These are phyloP conservation scores for Lordiphosa clarofinis DNA, from an alignment of 1,140 invertebrate genomes.

Conservation along the genomic window DNA sequence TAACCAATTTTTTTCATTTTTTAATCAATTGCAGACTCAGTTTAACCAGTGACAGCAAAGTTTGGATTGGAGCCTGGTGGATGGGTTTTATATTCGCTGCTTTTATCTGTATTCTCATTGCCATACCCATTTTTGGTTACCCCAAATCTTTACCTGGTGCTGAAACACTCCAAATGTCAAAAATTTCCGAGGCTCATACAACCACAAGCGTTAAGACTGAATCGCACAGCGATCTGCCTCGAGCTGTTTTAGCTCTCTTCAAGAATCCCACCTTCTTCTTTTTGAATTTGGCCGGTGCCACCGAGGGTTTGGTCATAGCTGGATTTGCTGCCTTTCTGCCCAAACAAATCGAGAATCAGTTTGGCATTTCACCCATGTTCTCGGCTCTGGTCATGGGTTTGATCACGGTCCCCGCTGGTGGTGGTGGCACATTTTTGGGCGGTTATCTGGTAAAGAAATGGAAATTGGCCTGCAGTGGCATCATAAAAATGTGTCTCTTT, in stretches of 20 bases:
- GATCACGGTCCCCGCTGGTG: constrained; percentile 86
- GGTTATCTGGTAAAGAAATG: constrained; percentile 89
- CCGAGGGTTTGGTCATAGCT: constrained; percentile 88
- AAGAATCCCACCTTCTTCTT: constrained; percentile 90
- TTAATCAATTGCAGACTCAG: constrained; percentile 81
- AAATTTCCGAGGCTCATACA: constrained; percentile 86
- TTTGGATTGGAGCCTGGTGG: constrained; percentile 94
- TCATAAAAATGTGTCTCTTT: constrained; percentile 87
- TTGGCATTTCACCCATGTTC: constrained; percentile 85
- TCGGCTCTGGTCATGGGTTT: constrained; percentile 88
- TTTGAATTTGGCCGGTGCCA: constrained; percentile 88
- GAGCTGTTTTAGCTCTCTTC: constrained; percentile 84
- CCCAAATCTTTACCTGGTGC: constrained; percentile 86
- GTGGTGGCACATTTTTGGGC: constrained; percentile 89
- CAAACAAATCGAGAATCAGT: constrained; percentile 92
- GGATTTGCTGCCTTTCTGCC: constrained; percentile 91
- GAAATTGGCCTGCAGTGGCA: constrained; percentile 86
- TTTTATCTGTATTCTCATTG: constrained; percentile 84
- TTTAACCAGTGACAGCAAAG: constrained; percentile 86
- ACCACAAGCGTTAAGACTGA: constrained; percentile 53
- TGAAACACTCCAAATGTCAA: constrained; percentile 84
- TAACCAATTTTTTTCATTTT: background rate
- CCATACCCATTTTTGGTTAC: constrained; percentile 87
- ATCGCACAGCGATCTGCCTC: constrained; percentile 83
- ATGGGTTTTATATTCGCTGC: constrained; percentile 88